These are phyloP conservation scores for Amphibalanus amphitrite DNA, from an alignment of 1,140 invertebrate genomes.

Conservation along the genomic window DNA sequence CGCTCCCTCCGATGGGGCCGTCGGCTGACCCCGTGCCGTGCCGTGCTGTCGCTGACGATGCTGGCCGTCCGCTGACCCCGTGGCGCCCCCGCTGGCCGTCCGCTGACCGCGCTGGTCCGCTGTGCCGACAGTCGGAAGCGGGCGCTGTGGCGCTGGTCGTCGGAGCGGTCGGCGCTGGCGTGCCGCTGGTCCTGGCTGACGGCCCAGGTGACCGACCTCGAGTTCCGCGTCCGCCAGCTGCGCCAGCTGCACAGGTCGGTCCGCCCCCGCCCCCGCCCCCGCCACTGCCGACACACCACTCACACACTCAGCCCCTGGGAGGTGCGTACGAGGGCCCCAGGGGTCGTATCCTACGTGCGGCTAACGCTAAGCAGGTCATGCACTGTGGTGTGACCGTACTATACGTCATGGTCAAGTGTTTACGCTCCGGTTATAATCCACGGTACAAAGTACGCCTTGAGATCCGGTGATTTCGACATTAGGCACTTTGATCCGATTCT, in stretches of 20 bases:
- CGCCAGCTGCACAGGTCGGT: slow-evolving; percentile 49
- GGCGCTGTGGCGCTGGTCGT: slow-evolving; percentile 66
- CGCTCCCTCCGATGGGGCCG: too few species aligned
- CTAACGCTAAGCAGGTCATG: too few species aligned
- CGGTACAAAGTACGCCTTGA: too few species aligned
- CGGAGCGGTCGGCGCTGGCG: slow-evolving; percentile 58
- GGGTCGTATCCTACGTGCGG: too few species aligned
- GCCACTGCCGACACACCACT: slow-evolving; percentile 1
- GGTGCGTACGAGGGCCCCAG: too few species aligned
- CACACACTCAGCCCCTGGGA: too few species aligned
- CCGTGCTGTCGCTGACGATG: neutral
- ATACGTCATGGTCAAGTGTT: too few species aligned
- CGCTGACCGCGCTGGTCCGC: slow-evolving; percentile 19
- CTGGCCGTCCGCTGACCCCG: neutral
- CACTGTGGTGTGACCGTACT: too few species aligned
- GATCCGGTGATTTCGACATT: too few species aligned
- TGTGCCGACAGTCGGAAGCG: slow-evolving; percentile 46
- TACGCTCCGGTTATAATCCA: too few species aligned
- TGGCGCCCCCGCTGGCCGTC: neutral
- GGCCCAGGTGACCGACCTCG: slow-evolving; percentile 75
- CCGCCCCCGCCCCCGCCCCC: slow-evolving; percentile 23
- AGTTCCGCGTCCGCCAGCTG: slow-evolving; percentile 78
- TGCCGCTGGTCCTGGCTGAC: slow-evolving; percentile 81
- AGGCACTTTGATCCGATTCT: too few species aligned
- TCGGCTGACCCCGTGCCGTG: neutral